A percentile compares a stretch with the other conserved stretches of the same genome.
These are phyloP conservation scores for Strigamia crassipes DNA, from an alignment of 2,888 invertebrate genomes.

Conservation along the genomic window DNA sequence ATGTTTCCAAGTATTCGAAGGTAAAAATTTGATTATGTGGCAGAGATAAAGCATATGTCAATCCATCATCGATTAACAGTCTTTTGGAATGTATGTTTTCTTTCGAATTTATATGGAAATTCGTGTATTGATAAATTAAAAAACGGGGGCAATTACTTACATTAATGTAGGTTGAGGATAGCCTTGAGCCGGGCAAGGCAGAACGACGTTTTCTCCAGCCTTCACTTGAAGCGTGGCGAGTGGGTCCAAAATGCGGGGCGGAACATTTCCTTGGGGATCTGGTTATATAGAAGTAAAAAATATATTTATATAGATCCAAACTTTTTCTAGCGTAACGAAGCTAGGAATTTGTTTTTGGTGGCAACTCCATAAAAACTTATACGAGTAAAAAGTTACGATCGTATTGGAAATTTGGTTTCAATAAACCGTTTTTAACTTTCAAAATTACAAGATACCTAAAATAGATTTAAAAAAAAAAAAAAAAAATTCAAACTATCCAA, in stretches of 20 bases:
- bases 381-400: not conserved
- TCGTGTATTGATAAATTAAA: not conserved
- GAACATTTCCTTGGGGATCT: slow-evolving; percentile 46
- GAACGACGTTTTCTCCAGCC: slow-evolving; percentile 44
- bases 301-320: not conserved
- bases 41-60: not conserved
- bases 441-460: not conserved
- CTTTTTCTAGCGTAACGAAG: slow-evolving; percentile 24
- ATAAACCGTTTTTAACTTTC: not conserved
- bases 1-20: not conserved
- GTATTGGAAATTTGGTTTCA: slow-evolving; percentile 6
- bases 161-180: slow-evolving; percentile 38
- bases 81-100: not conserved
- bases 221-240: slow-evolving; percentile 39
- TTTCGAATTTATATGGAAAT: not conserved
- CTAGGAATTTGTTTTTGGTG: not conserved
- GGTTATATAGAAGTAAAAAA: not conserved
- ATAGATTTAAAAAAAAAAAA: not conserved
- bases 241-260: slow-evolving; percentile 43
- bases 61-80: not conserved
- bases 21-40: not conserved
- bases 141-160: slow-evolving; percentile 36
- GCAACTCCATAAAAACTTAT: not conserved
- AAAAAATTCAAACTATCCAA: too few species aligned
- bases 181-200: slow-evolving; percentile 45